Percentiles rank a stretch among this genome's conserved stretches.
Conservation (phyloP, 2,888 invertebrate species). For the Mythimna albipuncta region DNA sequence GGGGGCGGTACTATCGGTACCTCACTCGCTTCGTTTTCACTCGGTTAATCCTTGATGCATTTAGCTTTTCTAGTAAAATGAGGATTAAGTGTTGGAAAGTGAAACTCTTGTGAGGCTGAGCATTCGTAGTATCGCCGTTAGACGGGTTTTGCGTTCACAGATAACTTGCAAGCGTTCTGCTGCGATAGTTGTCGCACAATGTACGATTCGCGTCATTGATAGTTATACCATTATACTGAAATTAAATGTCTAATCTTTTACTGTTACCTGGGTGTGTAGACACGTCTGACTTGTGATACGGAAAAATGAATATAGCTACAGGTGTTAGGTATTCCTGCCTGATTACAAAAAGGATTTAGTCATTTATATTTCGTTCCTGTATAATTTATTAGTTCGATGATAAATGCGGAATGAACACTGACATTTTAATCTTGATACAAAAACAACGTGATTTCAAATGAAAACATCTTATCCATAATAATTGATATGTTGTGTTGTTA, state of each 20-base stretch:
- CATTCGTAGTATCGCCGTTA: constrained; percentile 53
- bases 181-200: constrained; percentile 75
- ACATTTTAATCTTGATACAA: neutral
- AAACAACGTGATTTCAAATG: neutral
- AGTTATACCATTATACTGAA: constrained; percentile 60
- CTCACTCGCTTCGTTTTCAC: constrained; percentile 54
- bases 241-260: constrained; percentile 39
- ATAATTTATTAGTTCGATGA: neutral
- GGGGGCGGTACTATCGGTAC: constrained; percentile 62
- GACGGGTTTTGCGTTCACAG: constrained; percentile 74
- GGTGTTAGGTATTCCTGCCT: neutral
- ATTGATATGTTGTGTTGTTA: neutral
- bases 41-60: constrained; percentile 24
- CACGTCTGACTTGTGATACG: neutral
- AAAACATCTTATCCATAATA: neutral
- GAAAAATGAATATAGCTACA: neutral
- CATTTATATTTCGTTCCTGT: neutral
- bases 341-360: neutral
- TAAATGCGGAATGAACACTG: neutral
- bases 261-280: neutral
- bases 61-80: constrained; percentile 41
- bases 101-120: constrained; percentile 50
- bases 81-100: constrained; percentile 38
- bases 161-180: constrained; percentile 73
- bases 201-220: constrained; percentile 70